A percentile compares a stretch with the other conserved stretches of the same genome.
Conservation (phyloP, 1,140 invertebrate species). For the Drosophila rhopaloa region DNA sequence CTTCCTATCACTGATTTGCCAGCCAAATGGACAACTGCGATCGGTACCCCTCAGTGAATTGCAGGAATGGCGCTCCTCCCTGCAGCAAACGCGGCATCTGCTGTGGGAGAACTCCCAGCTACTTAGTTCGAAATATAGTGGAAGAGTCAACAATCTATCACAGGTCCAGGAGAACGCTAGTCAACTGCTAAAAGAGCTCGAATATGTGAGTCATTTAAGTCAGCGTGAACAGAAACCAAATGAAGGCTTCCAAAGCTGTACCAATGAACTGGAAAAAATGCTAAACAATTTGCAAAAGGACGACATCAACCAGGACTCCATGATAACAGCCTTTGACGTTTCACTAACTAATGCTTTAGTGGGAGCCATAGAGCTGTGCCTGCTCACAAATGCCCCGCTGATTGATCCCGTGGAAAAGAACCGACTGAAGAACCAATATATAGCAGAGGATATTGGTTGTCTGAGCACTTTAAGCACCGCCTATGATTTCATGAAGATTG, state of each 20-base stretch:
- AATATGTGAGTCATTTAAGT: constrained; percentile 37
- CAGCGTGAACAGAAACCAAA: constrained; percentile 30
- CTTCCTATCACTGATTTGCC: constrained; percentile 52
- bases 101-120: constrained; percentile 70
- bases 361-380: constrained; percentile 84
- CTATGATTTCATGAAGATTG: constrained; percentile 77
- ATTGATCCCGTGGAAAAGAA: constrained; percentile 92
- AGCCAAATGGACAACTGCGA: constrained; percentile 62
- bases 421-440: constrained; percentile 88
- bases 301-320: background rate
- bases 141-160: constrained; percentile 29
- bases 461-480: constrained; percentile 47
- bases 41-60: constrained; percentile 69
- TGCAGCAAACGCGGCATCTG: constrained; percentile 62
- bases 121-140: constrained; percentile 15
- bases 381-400: constrained; percentile 85
- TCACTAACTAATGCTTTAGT: constrained; percentile 57
- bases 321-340: constrained; percentile 34
- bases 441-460: constrained; percentile 87
- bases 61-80: constrained; percentile 56
- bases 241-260: constrained; percentile 48
- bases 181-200: constrained; percentile 63
- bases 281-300: constrained; percentile 20
- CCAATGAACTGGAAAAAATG: constrained; percentile 23
- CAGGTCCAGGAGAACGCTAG: constrained; percentile 22